A percentile compares a stretch with the other conserved stretches of the same genome.
Evolutionary conservation across 2,797 vertebrate genomes (phyloP).

Genomic region (Orientallactaga sibirica): DNA sequence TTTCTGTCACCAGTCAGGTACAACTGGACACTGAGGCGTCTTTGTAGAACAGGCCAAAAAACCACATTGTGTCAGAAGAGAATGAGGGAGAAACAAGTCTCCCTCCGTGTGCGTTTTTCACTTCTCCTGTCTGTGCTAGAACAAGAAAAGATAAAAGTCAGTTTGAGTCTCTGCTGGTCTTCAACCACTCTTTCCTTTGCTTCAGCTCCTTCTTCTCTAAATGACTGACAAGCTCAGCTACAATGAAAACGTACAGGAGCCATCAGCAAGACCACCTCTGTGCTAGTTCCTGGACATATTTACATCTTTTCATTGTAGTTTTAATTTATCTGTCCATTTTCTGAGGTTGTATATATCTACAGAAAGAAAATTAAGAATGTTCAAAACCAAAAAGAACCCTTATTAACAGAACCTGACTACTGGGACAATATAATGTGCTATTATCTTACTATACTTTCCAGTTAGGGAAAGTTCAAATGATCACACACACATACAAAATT

Average conservation of each 20-base stretch:
- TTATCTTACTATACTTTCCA: neutral
- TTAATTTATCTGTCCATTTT: neutral
- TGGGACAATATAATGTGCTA: neutral
- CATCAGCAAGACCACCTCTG: neutral
- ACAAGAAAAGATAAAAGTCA: conserved; percentile 34
- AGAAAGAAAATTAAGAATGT: conserved; percentile 1
- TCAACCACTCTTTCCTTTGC: neutral
- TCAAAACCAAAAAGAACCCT: conserved; percentile 10
- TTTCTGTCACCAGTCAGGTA: neutral
- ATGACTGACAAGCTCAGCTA: neutral
- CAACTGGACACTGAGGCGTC: neutral
- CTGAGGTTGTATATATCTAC: neutral
- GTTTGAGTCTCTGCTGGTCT: conserved; percentile 12
- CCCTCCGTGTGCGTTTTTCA: conserved; percentile 7
- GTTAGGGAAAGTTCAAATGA: neutral
- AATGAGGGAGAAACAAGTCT: neutral
- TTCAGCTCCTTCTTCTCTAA: conserved; percentile 2
- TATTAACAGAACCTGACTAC: neutral
- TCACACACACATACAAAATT: neutral
- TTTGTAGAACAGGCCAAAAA: neutral
- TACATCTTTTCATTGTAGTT: neutral
- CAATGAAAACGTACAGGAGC: neutral
- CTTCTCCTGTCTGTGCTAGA: neutral
- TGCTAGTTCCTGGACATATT: neutral
- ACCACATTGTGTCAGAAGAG: neutral